phyloP scores from a whole-genome alignment of 1,140 invertebrate genomes.

The Steinernema feltiae region DNA sequence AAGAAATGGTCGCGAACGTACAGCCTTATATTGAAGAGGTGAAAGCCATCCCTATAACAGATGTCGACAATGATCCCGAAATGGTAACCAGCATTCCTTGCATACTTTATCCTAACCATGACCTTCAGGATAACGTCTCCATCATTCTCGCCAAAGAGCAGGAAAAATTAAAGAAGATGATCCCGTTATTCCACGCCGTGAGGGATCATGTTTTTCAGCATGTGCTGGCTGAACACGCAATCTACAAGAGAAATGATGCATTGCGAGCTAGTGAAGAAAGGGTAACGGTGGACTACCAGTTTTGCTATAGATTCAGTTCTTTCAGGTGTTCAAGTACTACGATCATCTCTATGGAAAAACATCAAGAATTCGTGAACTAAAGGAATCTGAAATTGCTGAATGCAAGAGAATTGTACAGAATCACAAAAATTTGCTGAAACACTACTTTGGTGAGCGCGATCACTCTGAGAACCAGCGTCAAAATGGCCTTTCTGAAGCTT shows the following conservation, averaged over 20 bases:
- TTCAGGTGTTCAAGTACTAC: not conserved
- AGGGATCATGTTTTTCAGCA: not conserved
- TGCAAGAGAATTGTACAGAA: not conserved
- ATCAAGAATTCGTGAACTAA: not conserved
- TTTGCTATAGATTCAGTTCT: not conserved
- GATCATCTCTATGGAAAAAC: constrained; percentile 2
- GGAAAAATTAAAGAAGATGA: not conserved
- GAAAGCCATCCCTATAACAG: not conserved
- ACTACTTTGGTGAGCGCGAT: not conserved
- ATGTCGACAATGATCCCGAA: not conserved
- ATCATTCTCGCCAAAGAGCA: not conserved
- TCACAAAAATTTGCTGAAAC: not conserved
- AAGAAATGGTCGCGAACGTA: not conserved
- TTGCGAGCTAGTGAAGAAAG: not conserved
- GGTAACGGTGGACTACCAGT: not conserved
- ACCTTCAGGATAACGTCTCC: not conserved
- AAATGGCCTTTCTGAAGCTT: not conserved
- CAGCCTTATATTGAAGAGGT: not conserved
- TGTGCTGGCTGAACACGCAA: not conserved
- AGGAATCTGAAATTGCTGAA: not conserved
- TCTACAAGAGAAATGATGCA: not conserved
- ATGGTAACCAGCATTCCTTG: not conserved
- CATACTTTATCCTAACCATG: not conserved
- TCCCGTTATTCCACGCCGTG: not conserved
- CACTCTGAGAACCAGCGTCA: not conserved